A percentile compares a stretch with the other conserved stretches of the same genome.
These are phyloP conservation scores for Catajapyx aquilonaris DNA, from an alignment of 1,140 invertebrate genomes.

Conservation along the genomic window DNA sequence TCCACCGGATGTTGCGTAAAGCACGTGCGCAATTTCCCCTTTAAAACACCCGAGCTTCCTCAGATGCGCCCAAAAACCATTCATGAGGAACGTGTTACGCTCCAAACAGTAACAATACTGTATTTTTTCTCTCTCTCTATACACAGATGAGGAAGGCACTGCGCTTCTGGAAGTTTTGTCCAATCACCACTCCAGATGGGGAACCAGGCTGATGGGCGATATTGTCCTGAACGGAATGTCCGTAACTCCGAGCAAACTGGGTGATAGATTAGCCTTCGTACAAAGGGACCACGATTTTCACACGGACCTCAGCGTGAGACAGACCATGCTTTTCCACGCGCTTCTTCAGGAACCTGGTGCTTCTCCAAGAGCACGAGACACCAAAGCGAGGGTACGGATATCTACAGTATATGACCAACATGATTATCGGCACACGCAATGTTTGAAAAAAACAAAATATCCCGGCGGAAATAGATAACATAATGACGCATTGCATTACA, in stretches of 20 bases:
- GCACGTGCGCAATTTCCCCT: no score
- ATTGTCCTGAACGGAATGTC: slow-evolving; percentile 69
- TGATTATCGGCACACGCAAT: no score
- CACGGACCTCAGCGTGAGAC: slow-evolving; percentile 26
- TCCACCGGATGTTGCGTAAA: no score
- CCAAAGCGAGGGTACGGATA: slow-evolving; percentile 31
- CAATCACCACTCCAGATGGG: slow-evolving; percentile 27
- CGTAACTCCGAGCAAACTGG: slow-evolving; percentile 42
- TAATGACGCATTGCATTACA: no score
- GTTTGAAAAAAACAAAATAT: no score
- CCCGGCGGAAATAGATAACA: no score
- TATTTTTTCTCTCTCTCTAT: no score
- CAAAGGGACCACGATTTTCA: slow-evolving; percentile 19
- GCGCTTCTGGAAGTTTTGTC: slow-evolving; percentile 60
- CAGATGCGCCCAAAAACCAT: no score
- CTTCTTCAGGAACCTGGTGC: slow-evolving; percentile 16
- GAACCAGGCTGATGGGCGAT: slow-evolving; percentile 41
- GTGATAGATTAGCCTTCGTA: slow-evolving; percentile 36
- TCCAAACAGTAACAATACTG: no score
- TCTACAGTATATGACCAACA: no score
- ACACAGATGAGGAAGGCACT: slow-evolving; percentile 45
- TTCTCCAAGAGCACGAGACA: slow-evolving; percentile 28
- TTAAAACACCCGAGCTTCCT: no score
- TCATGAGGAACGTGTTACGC: no score
- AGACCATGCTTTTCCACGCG: slow-evolving; percentile 25